Conservation (phyloP, 2,797 vertebrate species). For the Enteromius viviparus region DNA sequence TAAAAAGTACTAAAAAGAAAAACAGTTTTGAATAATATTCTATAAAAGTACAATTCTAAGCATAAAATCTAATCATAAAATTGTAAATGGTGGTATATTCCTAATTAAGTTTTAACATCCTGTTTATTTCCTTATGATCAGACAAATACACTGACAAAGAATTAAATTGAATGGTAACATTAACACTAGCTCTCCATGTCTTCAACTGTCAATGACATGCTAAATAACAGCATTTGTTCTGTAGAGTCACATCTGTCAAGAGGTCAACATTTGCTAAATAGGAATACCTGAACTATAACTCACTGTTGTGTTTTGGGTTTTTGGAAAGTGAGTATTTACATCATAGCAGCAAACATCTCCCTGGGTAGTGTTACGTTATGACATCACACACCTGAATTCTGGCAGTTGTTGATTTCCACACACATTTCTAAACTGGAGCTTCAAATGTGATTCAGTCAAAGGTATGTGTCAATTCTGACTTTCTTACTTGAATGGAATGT, state of each 20-base stretch:
- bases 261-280: not conserved
- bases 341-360: not conserved
- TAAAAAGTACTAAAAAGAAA: not conserved
- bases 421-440: not conserved
- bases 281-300: not conserved
- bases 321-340: not conserved
- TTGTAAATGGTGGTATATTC: not conserved
- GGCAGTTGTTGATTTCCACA: constrained; percentile 3
- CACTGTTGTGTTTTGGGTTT: not conserved
- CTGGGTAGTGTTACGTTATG: not conserved
- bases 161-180: not conserved
- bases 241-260: not conserved
- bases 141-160: not conserved
- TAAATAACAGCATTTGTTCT: not conserved
- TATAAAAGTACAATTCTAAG: too few species aligned
- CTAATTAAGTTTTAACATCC: not conserved
- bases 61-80: not conserved
- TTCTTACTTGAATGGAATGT: not conserved
- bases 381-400: not conserved
- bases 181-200: not conserved
- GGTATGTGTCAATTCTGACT: not conserved
- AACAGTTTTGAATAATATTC: not conserved
- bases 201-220: not conserved
- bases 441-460: not conserved
- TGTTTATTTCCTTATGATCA: not conserved